Conservation (phyloP, 2,797 vertebrate genomes). For the Catostomus latipinnis region DNA sequence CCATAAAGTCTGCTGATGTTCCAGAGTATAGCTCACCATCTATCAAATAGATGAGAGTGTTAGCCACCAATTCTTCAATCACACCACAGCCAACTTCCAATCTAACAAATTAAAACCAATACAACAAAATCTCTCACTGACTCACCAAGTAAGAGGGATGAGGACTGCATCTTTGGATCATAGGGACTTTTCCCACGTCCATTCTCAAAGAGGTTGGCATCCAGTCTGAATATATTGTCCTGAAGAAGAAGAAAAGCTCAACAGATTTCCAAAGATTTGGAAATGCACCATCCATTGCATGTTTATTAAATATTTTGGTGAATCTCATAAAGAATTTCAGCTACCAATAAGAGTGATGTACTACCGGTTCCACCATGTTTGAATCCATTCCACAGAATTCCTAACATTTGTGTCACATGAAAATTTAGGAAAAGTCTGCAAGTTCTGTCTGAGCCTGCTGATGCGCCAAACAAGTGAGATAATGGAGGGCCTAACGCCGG, state of each 20-base stretch:
- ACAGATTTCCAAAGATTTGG: too few relatives aligned
- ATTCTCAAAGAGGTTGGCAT: conserved; percentile 88
- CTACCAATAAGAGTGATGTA: too few relatives aligned
- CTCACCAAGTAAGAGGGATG: conserved; percentile 94
- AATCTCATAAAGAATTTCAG: too few relatives aligned
- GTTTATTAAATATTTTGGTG: too few relatives aligned
- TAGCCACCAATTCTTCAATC: neutral
- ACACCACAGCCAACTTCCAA: conserved; percentile 1
- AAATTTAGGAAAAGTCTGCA: too few relatives aligned
- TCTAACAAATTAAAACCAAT: neutral
- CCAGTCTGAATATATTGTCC: conserved; percentile 93
- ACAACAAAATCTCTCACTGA: conserved; percentile 3
- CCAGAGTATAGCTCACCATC: conserved; percentile 97
- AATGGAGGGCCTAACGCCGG: too few relatives aligned
- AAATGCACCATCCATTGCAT: too few relatives aligned
- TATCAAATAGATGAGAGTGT: conserved; percentile 61
- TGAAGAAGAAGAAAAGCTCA: conserved; percentile 60
- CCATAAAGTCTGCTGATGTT: conserved; percentile 98
- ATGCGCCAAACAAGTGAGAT: too few relatives aligned
- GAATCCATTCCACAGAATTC: too few relatives aligned
- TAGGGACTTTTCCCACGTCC: conserved; percentile 97
- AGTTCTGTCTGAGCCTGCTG: too few relatives aligned
- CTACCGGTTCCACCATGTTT: too few relatives aligned
- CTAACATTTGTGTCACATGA: too few relatives aligned
- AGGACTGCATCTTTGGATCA: conserved; percentile 93